These are phyloP conservation scores for Trachymyrmex septentrionalis DNA, from an alignment of 1,140 invertebrate species.

Conservation along the genomic window DNA sequence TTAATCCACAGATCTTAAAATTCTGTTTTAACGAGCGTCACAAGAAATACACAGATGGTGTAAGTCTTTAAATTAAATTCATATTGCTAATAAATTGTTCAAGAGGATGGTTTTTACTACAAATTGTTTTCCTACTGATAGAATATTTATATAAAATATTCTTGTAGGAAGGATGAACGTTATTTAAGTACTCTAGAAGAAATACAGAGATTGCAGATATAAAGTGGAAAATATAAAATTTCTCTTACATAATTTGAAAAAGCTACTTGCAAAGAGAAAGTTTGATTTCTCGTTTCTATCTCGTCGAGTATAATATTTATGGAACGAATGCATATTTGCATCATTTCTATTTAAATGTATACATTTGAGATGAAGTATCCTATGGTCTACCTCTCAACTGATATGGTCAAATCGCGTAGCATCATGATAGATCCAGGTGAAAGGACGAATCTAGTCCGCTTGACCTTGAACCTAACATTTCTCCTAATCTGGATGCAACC, in stretches of 20 bases:
- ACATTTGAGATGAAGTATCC: conserved; percentile 2
- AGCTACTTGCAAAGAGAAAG: neutral
- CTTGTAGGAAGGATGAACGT: neutral
- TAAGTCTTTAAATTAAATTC: neutral
- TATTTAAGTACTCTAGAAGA: neutral
- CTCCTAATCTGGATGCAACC: conserved; percentile 46
- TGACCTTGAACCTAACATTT: conserved; percentile 62
- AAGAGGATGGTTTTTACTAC: neutral
- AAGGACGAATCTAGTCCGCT: conserved; percentile 22
- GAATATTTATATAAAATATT: conserved; percentile 2
- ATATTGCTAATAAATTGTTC: neutral
- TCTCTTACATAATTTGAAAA: neutral
- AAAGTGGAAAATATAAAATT: neutral
- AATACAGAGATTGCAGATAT: neutral
- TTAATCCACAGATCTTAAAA: neutral
- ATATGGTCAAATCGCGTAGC: conserved; percentile 49
- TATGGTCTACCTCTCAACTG: neutral
- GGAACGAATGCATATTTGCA: neutral
- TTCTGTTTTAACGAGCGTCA: neutral
- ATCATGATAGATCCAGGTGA: conserved; percentile 42
- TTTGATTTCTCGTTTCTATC: neutral
- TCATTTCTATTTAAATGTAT: conserved; percentile 15
- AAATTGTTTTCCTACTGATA: neutral
- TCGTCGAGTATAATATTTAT: neutral
- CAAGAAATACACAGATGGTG: neutral